Evolutionary conservation across 2,113 vertebrate genomes (phyloP).

Genomic region (mouse (Mus musculus)): GRCm39 chr17:58568001-58568500

Average conservation of each 20-base stretch:
- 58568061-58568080: not conserved
- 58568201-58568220: not conserved
- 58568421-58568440: not conserved
- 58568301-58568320: no score
- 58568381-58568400: not conserved
- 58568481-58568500: not conserved
- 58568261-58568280: not conserved
- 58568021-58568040: not conserved
- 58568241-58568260: not conserved
- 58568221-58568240: not conserved
- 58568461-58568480: not conserved
- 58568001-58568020: not conserved
- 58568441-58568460: not conserved
- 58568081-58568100: not conserved
- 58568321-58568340: not conserved
- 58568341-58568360: not conserved
- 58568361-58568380: accelerated
- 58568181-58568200: not conserved
- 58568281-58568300: accelerated
- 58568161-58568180: not conserved
- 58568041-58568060: not conserved
- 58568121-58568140: no score
- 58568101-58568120: not conserved
- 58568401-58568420: not conserved
- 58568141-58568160: not conserved